These are phyloP conservation scores for Phylloscopus trochilus DNA, from an alignment of 2,113 vertebrate genomes.

Conservation along the genomic window DNA sequence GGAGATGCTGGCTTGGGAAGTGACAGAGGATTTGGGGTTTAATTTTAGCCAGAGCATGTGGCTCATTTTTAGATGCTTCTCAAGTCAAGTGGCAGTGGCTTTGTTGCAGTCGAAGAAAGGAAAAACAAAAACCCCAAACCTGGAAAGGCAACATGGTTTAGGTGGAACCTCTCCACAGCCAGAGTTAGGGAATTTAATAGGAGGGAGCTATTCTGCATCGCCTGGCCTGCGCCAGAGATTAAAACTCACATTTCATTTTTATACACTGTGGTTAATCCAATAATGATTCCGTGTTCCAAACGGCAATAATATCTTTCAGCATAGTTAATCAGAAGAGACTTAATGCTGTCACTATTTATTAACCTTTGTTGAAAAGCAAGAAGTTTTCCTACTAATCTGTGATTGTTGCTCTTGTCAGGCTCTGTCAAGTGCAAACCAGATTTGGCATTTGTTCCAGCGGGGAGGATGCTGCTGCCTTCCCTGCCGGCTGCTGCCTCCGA, in stretches of 20 bases:
- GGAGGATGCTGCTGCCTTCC: slow-evolving; percentile 73
- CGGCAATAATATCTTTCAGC: slow-evolving; percentile 92
- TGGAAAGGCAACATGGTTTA: accelerated
- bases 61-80: background rate
- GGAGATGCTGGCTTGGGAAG: background rate
- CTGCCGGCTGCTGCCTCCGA: background rate
- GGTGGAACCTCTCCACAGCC: background rate
- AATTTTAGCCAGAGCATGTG: background rate
- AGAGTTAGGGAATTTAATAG: slow-evolving; percentile 12
- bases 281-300: slow-evolving; percentile 94
- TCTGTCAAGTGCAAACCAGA: slow-evolving; percentile 83
- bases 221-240: slow-evolving; percentile 66
- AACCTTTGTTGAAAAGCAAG: slow-evolving; percentile 98
- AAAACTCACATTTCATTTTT: slow-evolving; percentile 95
- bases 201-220: background rate
- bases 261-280: slow-evolving; percentile 92
- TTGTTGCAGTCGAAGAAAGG: background rate
- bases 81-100: accelerated
- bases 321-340: slow-evolving; percentile 97
- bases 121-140: background rate
- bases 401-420: slow-evolving; percentile 93
- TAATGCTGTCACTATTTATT: slow-evolving; percentile 99
- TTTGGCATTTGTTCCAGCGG: slow-evolving; percentile 81
- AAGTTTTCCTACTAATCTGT: slow-evolving; percentile 90
- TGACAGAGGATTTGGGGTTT: background rate